Conservation (phyloP, 2,797 vertebrate genomes). For the Anniella stebbinsi region DNA sequence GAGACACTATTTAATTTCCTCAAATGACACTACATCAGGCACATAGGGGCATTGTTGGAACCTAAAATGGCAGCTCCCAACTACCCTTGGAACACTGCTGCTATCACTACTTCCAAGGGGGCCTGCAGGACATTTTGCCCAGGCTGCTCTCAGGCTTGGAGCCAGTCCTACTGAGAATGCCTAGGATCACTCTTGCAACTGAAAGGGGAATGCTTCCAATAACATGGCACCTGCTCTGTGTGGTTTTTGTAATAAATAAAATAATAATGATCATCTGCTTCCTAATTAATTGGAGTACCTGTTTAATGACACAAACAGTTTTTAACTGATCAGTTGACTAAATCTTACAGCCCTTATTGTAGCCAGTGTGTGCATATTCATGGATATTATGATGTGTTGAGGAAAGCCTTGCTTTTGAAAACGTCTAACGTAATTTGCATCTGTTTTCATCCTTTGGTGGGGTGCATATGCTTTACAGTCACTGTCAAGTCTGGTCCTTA, state of each 20-base stretch:
- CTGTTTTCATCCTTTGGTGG: not conserved
- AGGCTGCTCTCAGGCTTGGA: too few relatives aligned
- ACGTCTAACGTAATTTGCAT: not conserved
- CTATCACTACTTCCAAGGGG: too few relatives aligned
- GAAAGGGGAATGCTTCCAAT: not conserved
- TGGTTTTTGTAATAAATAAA: not conserved
- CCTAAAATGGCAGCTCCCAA: too few relatives aligned
- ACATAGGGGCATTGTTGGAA: too few relatives aligned
- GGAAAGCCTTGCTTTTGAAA: not conserved
- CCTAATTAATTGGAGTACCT: not conserved
- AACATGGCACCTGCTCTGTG: not conserved
- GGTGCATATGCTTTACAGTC: not conserved
- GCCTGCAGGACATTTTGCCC: too few relatives aligned
- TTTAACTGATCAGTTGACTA: not conserved
- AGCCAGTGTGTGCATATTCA: not conserved
- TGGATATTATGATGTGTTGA: not conserved
- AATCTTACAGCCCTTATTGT: not conserved
- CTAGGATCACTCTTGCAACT: too few relatives aligned
- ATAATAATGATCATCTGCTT: too few relatives aligned
- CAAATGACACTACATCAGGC: too few relatives aligned
- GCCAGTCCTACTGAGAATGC: too few relatives aligned
- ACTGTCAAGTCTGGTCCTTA: not conserved
- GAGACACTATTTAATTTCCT: too few relatives aligned
- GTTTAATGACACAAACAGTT: not conserved
- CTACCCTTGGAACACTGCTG: too few relatives aligned